phyloP scores from a whole-genome alignment of 2,888 invertebrate genomes.

The Cantharis rustica region DNA sequence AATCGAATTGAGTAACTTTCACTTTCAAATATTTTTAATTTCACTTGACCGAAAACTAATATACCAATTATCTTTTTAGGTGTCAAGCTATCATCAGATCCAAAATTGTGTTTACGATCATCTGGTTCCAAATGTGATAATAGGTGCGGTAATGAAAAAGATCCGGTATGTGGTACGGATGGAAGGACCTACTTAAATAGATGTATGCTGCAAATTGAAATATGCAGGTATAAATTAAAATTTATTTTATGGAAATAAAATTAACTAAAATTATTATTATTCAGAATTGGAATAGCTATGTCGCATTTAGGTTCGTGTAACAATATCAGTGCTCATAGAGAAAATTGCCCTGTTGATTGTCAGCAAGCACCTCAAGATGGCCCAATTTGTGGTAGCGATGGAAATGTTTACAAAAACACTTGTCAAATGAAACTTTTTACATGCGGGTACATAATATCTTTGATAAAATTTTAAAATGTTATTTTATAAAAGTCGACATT shows the following conservation, averaged over 20 bases:
- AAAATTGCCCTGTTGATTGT: conserved; percentile 88
- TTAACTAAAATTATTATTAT: neutral
- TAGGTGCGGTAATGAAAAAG: conserved; percentile 81
- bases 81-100: conserved; percentile 49
- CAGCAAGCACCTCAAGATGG: conserved; percentile 86
- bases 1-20: neutral
- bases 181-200: conserved; percentile 85
- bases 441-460: conserved; percentile 69
- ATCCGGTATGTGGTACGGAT: conserved; percentile 87
- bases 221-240: conserved; percentile 65
- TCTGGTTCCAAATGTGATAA: conserved; percentile 62
- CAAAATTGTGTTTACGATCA: conserved; percentile 56
- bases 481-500: neutral
- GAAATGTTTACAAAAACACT: conserved; percentile 89
- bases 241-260: neutral
- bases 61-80: conserved; percentile 37
- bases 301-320: conserved; percentile 69
- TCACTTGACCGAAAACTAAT: neutral
- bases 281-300: conserved; percentile 64
- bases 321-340: conserved; percentile 79
- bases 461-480: neutral
- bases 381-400: conserved; percentile 90
- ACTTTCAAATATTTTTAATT: neutral
- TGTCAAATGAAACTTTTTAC: conserved; percentile 92
- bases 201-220: conserved; percentile 76